phyloP scores from a whole-genome alignment of 2,888 invertebrate genomes.

The Melanotus villosus region DNA sequence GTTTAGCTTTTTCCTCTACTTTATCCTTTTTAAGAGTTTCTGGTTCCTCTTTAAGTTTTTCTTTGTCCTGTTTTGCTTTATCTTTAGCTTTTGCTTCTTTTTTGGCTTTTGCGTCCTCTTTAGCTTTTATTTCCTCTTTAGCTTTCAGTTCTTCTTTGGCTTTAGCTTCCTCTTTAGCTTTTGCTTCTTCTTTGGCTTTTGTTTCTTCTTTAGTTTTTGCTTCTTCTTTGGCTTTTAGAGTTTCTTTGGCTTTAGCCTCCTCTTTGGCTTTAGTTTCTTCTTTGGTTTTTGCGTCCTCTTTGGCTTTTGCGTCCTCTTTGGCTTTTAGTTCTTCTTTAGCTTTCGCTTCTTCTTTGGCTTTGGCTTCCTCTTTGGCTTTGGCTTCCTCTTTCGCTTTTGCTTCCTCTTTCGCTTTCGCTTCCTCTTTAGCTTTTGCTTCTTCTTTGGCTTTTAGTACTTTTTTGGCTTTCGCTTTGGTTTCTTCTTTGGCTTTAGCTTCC shows the following conservation, averaged over 20 bases:
- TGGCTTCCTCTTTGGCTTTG: constrained; percentile 58
- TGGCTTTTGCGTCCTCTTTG: constrained; percentile 39
- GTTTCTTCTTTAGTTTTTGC: constrained; percentile 47
- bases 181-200: constrained; percentile 51
- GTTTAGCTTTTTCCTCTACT: constrained; percentile 48
- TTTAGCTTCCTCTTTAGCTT: constrained; percentile 44
- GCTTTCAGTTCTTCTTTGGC: background rate
- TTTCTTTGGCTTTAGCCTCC: constrained; percentile 46
- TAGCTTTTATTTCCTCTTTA: constrained; percentile 34
- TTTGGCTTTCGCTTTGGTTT: constrained; percentile 63
- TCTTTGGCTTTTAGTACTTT: constrained; percentile 59
- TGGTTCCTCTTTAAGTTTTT: constrained; percentile 40
- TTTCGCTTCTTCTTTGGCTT: constrained; percentile 52
- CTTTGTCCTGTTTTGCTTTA: constrained; percentile 48
- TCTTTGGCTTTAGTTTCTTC: constrained; percentile 49
- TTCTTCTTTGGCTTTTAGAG: constrained; percentile 48
- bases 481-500: constrained; percentile 49
- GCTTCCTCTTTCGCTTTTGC: constrained; percentile 58
- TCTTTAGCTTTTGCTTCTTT: constrained; percentile 47
- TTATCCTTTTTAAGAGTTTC: constrained; percentile 21
- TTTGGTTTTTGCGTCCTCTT: constrained; percentile 45
- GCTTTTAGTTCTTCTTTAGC: constrained; percentile 54
- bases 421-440: constrained; percentile 57
- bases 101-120: too few relatives aligned
- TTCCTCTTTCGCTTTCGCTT: constrained; percentile 54